Base-by-base conservation (phyloP, 2,797 vertebrate genomes). In the Ceyx erithaca region DNA sequence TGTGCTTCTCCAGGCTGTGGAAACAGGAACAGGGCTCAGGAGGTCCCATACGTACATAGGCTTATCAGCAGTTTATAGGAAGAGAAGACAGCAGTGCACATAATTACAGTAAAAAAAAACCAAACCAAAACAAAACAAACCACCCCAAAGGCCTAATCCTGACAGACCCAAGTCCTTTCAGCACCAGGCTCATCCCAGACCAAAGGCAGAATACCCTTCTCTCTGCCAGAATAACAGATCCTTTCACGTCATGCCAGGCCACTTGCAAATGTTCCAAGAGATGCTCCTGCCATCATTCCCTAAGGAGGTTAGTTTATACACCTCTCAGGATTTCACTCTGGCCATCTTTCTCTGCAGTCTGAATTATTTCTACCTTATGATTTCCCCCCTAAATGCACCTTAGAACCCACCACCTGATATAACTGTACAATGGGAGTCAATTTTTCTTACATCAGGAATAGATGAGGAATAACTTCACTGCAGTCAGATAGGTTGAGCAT, bases 1-100 rank as follows among this genome's bases (percentile, higher is more conserved):
- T 98, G 96, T 99, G 99, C 93, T 98, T 98, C 97, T 99, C 99
- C 97, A 99, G 97, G 97, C 99, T 99, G 97, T 37, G 43, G 94
- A 93, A 93, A 95, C 61, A 98, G 90, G 69, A 97, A 93, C 63
- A 87, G 69, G 77, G 79, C 76, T 95, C 81, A 61, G 69, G 70
- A 96, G 73, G 49, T 46, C 7, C 12, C 40, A 1, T 16, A 46
- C 13, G 25, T 30, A 64, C 7, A 1, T 2, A 14, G 5, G 25
- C 52, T 78, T 81, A 54, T 40, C 48, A 40, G 62, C 7, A 3
- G 28, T 79, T 92, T 81, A 41, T 5, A 31, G 30, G 26, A 48
- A 78, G 25, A 81, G 41, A 13, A 75, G 61, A 64, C 10, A 89
- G 45, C 30, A 69, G 18, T 90, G 40, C 10, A 84, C 5, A 6